These are phyloP conservation scores for Oceanites oceanicus DNA, from an alignment of 2,113 vertebrate genomes.

Conservation along the genomic window DNA sequence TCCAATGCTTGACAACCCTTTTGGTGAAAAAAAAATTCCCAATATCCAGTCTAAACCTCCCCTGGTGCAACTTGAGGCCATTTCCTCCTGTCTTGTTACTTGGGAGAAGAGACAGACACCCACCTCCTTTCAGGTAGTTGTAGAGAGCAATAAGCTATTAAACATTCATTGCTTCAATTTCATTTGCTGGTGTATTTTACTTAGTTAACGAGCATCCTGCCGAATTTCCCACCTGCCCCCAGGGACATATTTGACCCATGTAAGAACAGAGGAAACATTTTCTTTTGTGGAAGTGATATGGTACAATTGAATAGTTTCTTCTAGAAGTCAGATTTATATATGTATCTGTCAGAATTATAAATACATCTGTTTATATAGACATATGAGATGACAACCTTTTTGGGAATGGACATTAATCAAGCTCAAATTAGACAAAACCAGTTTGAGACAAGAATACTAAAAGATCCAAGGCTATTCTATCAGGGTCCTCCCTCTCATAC, in stretches of 20 bases:
- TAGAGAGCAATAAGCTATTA: neutral
- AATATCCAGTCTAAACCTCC: too few species aligned
- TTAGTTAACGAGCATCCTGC: neutral
- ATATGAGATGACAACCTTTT: neutral
- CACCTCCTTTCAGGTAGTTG: too few species aligned
- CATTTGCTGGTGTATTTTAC: neutral
- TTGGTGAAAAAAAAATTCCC: too few species aligned
- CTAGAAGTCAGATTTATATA: neutral
- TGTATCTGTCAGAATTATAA: neutral
- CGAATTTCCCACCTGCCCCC: neutral
- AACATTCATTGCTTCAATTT: neutral
- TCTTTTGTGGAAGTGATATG: neutral
- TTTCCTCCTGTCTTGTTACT: too few species aligned
- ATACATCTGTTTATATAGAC: neutral
- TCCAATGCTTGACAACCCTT: too few species aligned
- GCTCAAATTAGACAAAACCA: neutral
- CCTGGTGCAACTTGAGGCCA: too few species aligned
- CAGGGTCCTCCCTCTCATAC: accelerated
- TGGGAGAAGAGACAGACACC: too few species aligned
- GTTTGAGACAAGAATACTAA: neutral
- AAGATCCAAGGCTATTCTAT: neutral
- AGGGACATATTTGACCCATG: neutral
- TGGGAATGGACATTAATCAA: neutral
- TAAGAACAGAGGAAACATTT: neutral
- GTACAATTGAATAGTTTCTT: neutral